Evolutionary conservation across 2,797 vertebrate species (phyloP), one percentile per base, ranked within the genome.

Genomic region (Ptychobarbus kaznakovi): DNA sequence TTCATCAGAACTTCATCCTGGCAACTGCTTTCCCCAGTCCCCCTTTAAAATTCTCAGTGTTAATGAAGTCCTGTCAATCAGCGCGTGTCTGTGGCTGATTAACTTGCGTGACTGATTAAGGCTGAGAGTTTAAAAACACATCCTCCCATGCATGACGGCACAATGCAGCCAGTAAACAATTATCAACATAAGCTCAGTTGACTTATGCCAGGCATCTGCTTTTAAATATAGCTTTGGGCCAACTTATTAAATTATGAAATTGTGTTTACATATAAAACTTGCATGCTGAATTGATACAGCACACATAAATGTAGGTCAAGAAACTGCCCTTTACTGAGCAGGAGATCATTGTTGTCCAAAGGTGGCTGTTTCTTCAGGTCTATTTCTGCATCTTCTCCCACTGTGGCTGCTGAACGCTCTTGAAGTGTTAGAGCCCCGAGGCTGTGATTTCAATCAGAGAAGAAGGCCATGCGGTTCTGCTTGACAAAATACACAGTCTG

Each of bases 61-160:
- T 22, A 76, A 89, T 74, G 87, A 92, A 89, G 86, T 78, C 87
- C 88, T 91, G 83, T 89, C 88, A 89, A 85, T 90, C 89, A 91
- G 86, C 87, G 91, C 88, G 66, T 91, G 89, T 79, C 63, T 86
- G 86, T 63, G 89, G 83, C 88, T 85, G 81, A 88, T 89, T 84
- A 87, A 85, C 66, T 83, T 86, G 88, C 82, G 78, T 87, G 88
- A 90, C 90, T 91, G 92, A 95, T 92, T 93, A 83, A 92, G 83
- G 88, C 87, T 3, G 84, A 84, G 35, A 89, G 86, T 92, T 91
- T 56, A 81, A 89, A 93, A 91, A 81, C 87, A 79, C 86, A 92
- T 88, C 88, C 87, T 92, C 90, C 78, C 88, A 92, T 80, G 91
- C 92, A 75, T 91, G 81, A 56, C 88, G 61, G 56, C 86, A 86